Conservation (phyloP, 2,113 vertebrate species). For the Lophura nycthemera region DNA sequence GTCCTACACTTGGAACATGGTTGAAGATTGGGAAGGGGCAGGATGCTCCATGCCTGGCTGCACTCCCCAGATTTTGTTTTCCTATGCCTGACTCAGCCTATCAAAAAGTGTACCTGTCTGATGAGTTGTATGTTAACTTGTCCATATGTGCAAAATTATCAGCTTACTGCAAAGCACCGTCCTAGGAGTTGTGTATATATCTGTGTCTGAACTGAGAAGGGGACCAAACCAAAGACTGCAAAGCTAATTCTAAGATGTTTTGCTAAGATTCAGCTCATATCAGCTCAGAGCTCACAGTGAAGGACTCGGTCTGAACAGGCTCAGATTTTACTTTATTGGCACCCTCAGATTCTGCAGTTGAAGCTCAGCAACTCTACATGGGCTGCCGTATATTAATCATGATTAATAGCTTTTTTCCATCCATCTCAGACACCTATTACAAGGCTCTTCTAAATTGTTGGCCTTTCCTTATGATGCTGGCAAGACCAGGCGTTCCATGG, state of each 20-base stretch:
- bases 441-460: background rate
- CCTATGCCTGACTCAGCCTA: background rate
- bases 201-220: background rate
- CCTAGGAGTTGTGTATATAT: background rate
- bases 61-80: background rate
- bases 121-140: background rate
- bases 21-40: background rate
- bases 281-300: background rate
- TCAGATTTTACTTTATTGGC: background rate
- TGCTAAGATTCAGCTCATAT: background rate
- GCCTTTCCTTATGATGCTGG: background rate
- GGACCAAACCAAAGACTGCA: background rate
- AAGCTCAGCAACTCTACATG: background rate
- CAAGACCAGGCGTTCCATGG: background rate
- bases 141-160: background rate
- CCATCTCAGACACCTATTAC: background rate
- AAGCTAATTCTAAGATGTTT: background rate
- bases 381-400: background rate
- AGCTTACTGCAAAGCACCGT: background rate
- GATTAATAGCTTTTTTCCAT: background rate
- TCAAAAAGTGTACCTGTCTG: background rate
- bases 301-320: background rate
- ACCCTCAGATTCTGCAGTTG: background rate
- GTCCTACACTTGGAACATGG: background rate
- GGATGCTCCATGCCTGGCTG: background rate